phyloP scores from a whole-genome alignment of 2,797 vertebrate species.

The Potorous gilbertii region DNA sequence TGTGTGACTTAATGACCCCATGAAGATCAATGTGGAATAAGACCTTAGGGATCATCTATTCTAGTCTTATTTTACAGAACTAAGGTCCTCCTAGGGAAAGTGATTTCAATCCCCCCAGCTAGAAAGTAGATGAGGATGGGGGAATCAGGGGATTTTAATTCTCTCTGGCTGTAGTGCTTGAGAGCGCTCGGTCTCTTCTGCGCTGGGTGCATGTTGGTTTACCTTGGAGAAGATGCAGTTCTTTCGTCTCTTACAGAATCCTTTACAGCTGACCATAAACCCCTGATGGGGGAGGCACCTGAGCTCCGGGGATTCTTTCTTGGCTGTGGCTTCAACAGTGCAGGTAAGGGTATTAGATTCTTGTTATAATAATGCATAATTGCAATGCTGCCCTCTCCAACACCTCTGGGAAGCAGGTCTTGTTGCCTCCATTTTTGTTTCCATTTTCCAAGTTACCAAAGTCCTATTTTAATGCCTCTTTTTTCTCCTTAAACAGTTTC shows the following conservation, averaged over 20 bases:
- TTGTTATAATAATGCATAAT: background rate
- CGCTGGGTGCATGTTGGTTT: fast-evolving
- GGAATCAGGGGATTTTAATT: background rate
- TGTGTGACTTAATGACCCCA: background rate
- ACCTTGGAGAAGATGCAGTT: background rate
- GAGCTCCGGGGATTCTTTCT: slow-evolving; percentile 97
- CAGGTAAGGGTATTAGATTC: slow-evolving; percentile 85
- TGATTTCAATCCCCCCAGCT: background rate
- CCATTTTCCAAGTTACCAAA: fast-evolving
- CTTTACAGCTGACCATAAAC: slow-evolving; percentile 97
- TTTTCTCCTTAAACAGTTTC: slow-evolving; percentile 94
- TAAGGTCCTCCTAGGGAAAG: background rate
- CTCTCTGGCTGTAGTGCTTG: background rate
- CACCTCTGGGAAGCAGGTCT: background rate
- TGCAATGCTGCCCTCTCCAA: background rate
- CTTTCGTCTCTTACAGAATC: slow-evolving; percentile 88
- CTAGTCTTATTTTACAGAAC: background rate
- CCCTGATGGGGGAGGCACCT: slow-evolving; percentile 95
- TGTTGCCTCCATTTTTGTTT: fast-evolving
- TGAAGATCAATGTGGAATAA: background rate
- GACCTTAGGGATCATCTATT: background rate
- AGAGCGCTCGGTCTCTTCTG: background rate
- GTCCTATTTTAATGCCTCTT: background rate
- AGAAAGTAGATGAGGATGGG: background rate
- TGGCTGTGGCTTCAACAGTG: slow-evolving; percentile 98